Percentiles rank a stretch among this genome's conserved stretches.
Conservation (phyloP, 2,113 vertebrate species). For the Chloroceryle aenea region DNA sequence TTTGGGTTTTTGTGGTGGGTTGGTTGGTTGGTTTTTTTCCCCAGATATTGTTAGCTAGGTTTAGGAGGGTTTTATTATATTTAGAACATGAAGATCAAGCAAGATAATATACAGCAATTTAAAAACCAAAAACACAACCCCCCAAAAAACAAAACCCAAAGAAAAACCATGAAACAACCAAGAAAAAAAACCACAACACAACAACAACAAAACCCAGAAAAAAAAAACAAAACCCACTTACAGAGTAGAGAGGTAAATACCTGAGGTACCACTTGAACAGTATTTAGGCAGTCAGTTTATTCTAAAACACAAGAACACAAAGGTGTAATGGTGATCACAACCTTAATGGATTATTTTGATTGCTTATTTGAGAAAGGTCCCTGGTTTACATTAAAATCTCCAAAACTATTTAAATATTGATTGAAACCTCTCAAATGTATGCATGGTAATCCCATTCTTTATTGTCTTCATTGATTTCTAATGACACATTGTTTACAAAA, state of each 20-base stretch:
- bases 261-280: constrained; percentile 22
- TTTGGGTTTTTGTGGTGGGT: no score
- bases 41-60: neutral
- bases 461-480: constrained; percentile 64
- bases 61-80: neutral
- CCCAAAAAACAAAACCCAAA: no score
- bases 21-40: neutral
- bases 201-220: no score
- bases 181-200: no score
- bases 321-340: constrained; percentile 58
- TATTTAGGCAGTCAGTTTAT: constrained; percentile 57
- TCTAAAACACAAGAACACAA: constrained; percentile 45
- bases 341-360: constrained; percentile 75
- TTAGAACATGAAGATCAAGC: neutral
- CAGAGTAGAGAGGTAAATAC: constrained; percentile 16
- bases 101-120: neutral
- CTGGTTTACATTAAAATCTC: constrained; percentile 64
- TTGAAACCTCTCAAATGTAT: constrained; percentile 61
- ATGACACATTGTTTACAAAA: constrained; percentile 61
- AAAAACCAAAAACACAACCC: neutral
- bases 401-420: constrained; percentile 73
- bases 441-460: constrained; percentile 61
- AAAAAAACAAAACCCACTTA: neutral
- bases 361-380: constrained; percentile 71
- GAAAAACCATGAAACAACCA: no score